These are phyloP conservation scores for Hozukius guyotensis DNA, from an alignment of 2,797 vertebrate species.

Conservation along the genomic window DNA sequence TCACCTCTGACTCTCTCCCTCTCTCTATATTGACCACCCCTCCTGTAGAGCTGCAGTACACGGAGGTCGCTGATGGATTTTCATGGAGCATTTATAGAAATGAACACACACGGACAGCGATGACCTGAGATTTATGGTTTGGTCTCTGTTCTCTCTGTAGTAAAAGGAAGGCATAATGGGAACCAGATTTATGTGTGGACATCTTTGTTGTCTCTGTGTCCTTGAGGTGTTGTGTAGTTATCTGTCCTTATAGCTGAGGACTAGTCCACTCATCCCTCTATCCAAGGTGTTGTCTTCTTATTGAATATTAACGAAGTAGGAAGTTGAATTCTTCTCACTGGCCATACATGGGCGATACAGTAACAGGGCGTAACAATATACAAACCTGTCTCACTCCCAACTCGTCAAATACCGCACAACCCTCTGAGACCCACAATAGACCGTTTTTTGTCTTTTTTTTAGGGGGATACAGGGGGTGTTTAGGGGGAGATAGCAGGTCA, in stretches of 20 bases:
- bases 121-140: constrained; percentile 36
- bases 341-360: too few relatives aligned
- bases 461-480: too few relatives aligned
- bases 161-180: constrained; percentile 6
- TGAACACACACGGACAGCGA: constrained; percentile 32
- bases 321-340: not conserved
- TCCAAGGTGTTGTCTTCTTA: not conserved
- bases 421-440: too few relatives aligned
- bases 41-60: not conserved
- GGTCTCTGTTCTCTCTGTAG: not conserved
- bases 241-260: not conserved
- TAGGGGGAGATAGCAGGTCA: too few relatives aligned
- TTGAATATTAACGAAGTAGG: not conserved
- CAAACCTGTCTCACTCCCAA: too few relatives aligned
- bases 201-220: not conserved
- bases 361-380: too few relatives aligned
- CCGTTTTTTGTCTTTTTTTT: too few relatives aligned
- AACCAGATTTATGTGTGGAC: constrained; percentile 3
- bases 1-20: constrained; percentile 10
- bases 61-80: constrained; percentile 33
- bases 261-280: not conserved
- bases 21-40: constrained; percentile 2
- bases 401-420: too few relatives aligned
- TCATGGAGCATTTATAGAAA: constrained; percentile 32
- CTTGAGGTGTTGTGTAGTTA: not conserved